These are phyloP conservation scores for Apostichopus californicus DNA, from an alignment of 35 echinoderm and acorn worm species.

Conservation along the genomic window DNA sequence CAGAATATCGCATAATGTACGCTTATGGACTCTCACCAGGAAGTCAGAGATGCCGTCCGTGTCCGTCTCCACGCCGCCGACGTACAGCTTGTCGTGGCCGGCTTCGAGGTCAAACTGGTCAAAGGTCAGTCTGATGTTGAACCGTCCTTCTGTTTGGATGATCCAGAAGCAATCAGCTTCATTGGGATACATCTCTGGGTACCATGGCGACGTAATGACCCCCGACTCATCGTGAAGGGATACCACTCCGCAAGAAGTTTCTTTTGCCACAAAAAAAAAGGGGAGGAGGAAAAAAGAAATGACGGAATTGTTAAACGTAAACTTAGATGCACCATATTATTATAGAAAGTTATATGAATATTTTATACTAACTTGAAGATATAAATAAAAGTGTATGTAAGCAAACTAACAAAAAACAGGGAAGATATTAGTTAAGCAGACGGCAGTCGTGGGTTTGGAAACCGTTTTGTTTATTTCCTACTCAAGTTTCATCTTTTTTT, in stretches of 20 bases:
- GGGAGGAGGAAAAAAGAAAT: neutral
- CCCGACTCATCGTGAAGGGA: slow-evolving; percentile 67
- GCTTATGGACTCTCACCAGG: slow-evolving; percentile 27
- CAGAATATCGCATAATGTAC: too few species aligned
- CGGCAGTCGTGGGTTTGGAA: too few species aligned
- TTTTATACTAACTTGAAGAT: too few species aligned
- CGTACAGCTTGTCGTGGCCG: slow-evolving; percentile 70
- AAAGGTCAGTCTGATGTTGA: slow-evolving; percentile 76
- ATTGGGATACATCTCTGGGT: slow-evolving; percentile 71
- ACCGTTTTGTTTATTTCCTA: too few species aligned
- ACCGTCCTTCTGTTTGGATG: slow-evolving; percentile 75
- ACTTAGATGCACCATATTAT: too few species aligned
- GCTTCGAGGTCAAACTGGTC: slow-evolving; percentile 65
- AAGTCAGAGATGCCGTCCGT: slow-evolving; percentile 61
- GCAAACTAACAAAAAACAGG: too few species aligned
- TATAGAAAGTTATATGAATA: too few species aligned
- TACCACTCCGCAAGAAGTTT: slow-evolving; percentile 71
- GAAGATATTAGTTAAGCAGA: too few species aligned
- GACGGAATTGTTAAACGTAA: too few species aligned
- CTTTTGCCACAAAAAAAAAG: slow-evolving; percentile 24
- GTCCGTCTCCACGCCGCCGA: slow-evolving; percentile 68
- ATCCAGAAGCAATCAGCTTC: slow-evolving; percentile 93
- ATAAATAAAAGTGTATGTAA: too few species aligned
- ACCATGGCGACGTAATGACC: slow-evolving; percentile 73
- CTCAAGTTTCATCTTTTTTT: too few species aligned